Evolutionary conservation across 1,140 invertebrate species (phyloP).

Genomic region (Microplitis mediator): DNA sequence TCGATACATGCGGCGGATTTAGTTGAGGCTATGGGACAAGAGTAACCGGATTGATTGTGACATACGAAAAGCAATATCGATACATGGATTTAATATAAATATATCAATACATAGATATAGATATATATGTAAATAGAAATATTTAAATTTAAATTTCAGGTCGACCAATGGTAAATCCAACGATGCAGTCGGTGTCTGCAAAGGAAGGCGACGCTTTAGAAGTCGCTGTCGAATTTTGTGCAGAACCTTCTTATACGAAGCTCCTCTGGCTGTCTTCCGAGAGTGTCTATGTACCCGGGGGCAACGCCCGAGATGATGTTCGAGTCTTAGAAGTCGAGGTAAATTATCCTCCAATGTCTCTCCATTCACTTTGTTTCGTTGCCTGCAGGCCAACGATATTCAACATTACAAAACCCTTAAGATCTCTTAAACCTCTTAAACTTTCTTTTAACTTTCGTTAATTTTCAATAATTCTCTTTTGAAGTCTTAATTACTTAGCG

Average conservation of each 20-base stretch:
- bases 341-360: constrained; percentile 38
- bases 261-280: constrained; percentile 66
- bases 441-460: background rate
- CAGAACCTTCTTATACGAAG: constrained; percentile 64
- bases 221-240: constrained; percentile 66
- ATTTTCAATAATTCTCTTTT: no score
- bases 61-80: background rate
- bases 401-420: background rate
- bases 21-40: background rate
- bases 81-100: background rate
- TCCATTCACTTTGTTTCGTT: background rate
- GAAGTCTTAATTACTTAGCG: no score
- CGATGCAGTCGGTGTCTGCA: constrained; percentile 62
- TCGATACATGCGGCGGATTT: background rate
- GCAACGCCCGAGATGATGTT: constrained; percentile 57
- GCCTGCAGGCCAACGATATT: background rate
- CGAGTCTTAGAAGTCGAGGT: constrained; percentile 66
- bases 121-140: background rate
- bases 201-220: constrained; percentile 63
- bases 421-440: background rate
- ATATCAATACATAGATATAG: background rate
- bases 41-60: background rate
- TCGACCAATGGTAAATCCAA: constrained; percentile 64
- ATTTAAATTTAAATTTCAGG: constrained; percentile 57
- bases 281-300: constrained; percentile 63